Conservation (phyloP, 2,888 invertebrate species). For the Tipula vernalis region DNA sequence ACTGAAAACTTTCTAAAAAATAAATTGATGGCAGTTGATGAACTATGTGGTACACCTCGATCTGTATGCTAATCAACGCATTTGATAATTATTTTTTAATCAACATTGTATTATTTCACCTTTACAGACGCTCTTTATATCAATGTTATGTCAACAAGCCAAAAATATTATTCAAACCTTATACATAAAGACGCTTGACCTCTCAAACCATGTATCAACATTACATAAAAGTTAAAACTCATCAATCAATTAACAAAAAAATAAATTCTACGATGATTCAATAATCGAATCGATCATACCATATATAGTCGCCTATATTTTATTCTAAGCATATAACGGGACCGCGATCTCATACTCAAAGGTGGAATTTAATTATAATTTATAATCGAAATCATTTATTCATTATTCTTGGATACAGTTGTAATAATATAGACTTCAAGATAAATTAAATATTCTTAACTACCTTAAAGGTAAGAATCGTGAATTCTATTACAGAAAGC, state of each 20-base stretch:
- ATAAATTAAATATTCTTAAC: not conserved
- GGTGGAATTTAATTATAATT: slow-evolving; percentile 4
- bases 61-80: too few species aligned
- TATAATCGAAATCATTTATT: not conserved
- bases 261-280: not conserved
- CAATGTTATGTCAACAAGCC: not conserved
- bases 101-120: not conserved
- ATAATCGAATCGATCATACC: not conserved
- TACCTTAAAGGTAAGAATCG: not conserved
- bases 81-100: too few species aligned
- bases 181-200: not conserved
- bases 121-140: not conserved
- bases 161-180: not conserved
- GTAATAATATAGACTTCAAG: not conserved
- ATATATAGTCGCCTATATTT: not conserved
- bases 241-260: not conserved
- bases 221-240: not conserved
- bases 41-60: too few species aligned
- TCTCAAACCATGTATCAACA: not conserved
- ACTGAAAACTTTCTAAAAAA: too few species aligned
- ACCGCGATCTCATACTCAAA: not conserved
- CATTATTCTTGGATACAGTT: not conserved
- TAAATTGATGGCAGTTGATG: too few species aligned
- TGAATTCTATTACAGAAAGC: not conserved
- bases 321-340: not conserved